A percentile compares a stretch with the other conserved stretches of the same genome.
phyloP scores from a whole-genome alignment of 37 sponge, comb jelly and placozoan species.

The Beroe ovata region DNA sequence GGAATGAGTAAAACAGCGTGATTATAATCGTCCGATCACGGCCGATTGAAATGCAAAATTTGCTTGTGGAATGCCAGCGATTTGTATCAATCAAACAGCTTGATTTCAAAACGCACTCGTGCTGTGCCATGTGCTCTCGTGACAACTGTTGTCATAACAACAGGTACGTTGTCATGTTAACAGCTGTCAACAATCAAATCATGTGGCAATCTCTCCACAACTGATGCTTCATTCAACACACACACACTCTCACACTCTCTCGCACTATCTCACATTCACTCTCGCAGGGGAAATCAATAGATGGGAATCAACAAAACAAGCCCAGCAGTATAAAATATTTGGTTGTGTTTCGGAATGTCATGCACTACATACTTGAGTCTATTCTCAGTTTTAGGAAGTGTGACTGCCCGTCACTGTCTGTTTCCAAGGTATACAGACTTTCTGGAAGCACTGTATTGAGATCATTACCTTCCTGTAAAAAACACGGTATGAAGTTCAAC shows the following conservation, averaged over 20 bases:
- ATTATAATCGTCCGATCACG: neutral
- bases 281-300: conserved; percentile 26
- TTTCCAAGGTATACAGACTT: neutral
- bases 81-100: neutral
- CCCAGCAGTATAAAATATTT: neutral
- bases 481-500: neutral
- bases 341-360: neutral
- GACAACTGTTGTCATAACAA: conserved; percentile 1
- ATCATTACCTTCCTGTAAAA: neutral
- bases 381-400: conserved; percentile 20
- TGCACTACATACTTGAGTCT: conserved; percentile 32
- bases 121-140: neutral
- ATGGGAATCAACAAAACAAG: neutral
- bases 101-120: conserved; percentile 1
- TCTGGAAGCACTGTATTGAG: neutral
- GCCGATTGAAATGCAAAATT: neutral
- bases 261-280: conserved; percentile 53
- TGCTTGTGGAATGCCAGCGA: too few relatives aligned
- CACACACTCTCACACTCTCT: conserved; percentile 23
- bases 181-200: too few relatives aligned
- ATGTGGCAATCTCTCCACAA: conserved; percentile 56
- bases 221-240: conserved; percentile 27
- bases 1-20: too few relatives aligned
- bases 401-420: neutral
- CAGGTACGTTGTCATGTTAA: too few relatives aligned